Evolutionary conservation across 2,113 vertebrate genomes (phyloP).

Genomic region (Seriola aureovittata): DNA sequence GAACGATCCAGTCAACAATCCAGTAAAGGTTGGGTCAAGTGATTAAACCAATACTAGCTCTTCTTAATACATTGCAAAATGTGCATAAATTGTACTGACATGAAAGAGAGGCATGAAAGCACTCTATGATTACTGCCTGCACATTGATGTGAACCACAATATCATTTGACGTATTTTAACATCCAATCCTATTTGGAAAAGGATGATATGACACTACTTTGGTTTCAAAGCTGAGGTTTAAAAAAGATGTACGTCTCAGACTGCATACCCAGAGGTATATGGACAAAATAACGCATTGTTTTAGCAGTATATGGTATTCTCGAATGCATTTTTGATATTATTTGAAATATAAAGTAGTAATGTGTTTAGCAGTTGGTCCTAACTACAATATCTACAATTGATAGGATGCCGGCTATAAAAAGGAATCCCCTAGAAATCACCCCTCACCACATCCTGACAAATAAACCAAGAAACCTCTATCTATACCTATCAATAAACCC

Average conservation of each 20-base stretch:
- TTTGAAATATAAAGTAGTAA: not conserved
- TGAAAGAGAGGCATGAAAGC: conserved; percentile 6
- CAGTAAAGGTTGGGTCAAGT: not conserved
- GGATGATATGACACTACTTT: not conserved
- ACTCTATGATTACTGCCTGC: not conserved
- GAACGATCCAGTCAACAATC: no score
- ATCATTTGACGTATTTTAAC: conserved; percentile 5
- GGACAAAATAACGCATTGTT: not conserved
- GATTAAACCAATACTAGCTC: not conserved
- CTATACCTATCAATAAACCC: not conserved
- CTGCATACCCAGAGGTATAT: not conserved
- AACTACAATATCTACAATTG: not conserved
- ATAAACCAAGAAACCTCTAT: not conserved
- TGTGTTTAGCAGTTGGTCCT: not conserved
- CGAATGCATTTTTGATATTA: not conserved
- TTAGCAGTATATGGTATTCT: no score
- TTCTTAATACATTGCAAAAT: not conserved
- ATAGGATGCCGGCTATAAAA: not conserved
- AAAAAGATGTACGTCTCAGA: not conserved
- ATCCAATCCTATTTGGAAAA: not conserved
- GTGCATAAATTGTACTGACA: not conserved
- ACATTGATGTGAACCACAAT: not conserved
- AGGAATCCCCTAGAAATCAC: not conserved
- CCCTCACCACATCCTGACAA: not conserved
- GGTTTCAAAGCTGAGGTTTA: not conserved